Evolutionary conservation across 2,888 invertebrate species (phyloP).

Genomic region (Agrochola lota): DNA sequence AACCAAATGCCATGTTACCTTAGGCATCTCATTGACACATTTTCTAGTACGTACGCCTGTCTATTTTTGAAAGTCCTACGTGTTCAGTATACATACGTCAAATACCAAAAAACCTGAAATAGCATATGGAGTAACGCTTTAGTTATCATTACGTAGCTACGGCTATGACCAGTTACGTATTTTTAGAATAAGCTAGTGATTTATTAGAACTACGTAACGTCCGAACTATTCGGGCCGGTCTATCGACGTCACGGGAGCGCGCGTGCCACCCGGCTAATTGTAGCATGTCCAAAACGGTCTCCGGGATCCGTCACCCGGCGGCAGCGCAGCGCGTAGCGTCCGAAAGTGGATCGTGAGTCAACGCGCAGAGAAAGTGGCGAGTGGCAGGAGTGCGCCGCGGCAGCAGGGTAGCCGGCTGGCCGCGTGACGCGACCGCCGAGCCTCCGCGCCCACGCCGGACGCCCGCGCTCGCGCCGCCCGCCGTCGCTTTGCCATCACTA

Average conservation of each 20-base stretch:
- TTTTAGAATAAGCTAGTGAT: slow-evolving; percentile 83
- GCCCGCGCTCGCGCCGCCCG: slow-evolving; percentile 78
- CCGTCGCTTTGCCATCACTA: slow-evolving; percentile 80
- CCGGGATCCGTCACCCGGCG: slow-evolving; percentile 77
- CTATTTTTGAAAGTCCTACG: slow-evolving; percentile 40
- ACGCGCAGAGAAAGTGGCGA: slow-evolving; percentile 73
- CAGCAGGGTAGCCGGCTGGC: slow-evolving; percentile 63
- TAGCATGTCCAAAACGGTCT: slow-evolving; percentile 88
- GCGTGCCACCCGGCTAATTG: slow-evolving; percentile 86
- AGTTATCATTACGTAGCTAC: slow-evolving; percentile 77
- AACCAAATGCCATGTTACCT: neutral
- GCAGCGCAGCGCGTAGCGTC: slow-evolving; percentile 72
- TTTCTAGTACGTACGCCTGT: neutral
- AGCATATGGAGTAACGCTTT: slow-evolving; percentile 69
- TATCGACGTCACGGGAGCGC: slow-evolving; percentile 86
- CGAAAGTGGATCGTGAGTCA: slow-evolving; percentile 86
- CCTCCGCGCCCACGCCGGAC: slow-evolving; percentile 85
- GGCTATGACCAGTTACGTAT: slow-evolving; percentile 81
- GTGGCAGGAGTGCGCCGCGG: slow-evolving; percentile 68
- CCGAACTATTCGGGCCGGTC: slow-evolving; percentile 81
- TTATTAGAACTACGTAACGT: slow-evolving; percentile 85
- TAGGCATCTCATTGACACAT: slow-evolving; percentile 8
- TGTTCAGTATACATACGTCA: slow-evolving; percentile 61
- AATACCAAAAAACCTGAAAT: slow-evolving; percentile 67
- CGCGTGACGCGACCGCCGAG: slow-evolving; percentile 81